phyloP scores from a whole-genome alignment of 2,888 invertebrate genomes.

The Anorthoa munda region DNA sequence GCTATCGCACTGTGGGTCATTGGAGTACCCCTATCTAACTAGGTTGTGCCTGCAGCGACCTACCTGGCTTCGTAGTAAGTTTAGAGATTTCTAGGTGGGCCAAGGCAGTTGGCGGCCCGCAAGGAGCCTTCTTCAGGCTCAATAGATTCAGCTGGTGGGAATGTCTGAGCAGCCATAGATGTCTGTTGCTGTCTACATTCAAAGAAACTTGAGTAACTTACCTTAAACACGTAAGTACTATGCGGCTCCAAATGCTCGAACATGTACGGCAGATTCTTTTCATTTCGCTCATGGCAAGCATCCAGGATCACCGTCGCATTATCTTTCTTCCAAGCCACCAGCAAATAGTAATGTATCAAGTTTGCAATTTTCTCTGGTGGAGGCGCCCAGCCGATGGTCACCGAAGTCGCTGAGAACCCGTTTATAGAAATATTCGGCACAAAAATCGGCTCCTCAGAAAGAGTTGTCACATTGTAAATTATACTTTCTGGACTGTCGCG shows the following conservation, averaged over 20 bases:
- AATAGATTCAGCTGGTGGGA: no score
- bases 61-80: no score
- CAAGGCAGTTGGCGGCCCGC: no score
- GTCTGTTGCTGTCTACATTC: no score
- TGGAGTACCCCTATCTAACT: no score
- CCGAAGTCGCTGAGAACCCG: constrained; percentile 93
- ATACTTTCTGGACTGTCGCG: constrained; percentile 18
- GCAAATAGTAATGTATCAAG: constrained; percentile 94
- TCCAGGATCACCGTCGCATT: constrained; percentile 82
- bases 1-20: no score
- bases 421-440: constrained; percentile 95
- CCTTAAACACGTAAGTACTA: constrained; percentile 95
- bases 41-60: no score
- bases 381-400: constrained; percentile 95
- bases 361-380: constrained; percentile 92
- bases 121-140: no score
- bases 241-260: constrained; percentile 95
- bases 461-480: constrained; percentile 87
- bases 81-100: no score
- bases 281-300: constrained; percentile 92
- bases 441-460: constrained; percentile 94
- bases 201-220: constrained; percentile 69
- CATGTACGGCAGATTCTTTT: constrained; percentile 93
- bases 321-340: constrained; percentile 92
- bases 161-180: no score